These are phyloP conservation scores for Vidua chalybeata DNA, from an alignment of 2,113 vertebrate genomes.

Conservation along the genomic window DNA sequence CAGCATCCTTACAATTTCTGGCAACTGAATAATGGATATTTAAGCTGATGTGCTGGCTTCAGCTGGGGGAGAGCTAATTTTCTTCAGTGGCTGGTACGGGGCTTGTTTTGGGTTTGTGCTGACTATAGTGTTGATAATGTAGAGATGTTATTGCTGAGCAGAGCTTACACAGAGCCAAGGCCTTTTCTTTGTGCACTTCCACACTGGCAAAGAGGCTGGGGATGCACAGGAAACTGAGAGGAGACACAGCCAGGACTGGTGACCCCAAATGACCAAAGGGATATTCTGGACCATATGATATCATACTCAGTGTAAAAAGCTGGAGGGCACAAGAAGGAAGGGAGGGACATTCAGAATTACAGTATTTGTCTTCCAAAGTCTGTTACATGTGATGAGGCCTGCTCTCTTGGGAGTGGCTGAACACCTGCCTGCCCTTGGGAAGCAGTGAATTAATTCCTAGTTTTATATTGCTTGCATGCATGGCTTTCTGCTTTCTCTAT, in stretches of 20 bases:
- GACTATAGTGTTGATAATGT: not conserved
- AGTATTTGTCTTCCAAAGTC: not conserved
- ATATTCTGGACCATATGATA: not conserved
- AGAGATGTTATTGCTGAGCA: not conserved
- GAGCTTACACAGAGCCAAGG: not conserved
- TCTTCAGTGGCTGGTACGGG: not conserved
- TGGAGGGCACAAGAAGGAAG: not conserved
- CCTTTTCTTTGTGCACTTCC: not conserved
- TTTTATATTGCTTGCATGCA: not conserved
- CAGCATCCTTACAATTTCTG: not conserved
- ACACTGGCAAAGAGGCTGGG: not conserved
- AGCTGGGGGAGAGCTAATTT: not conserved
- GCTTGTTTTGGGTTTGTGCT: not conserved
- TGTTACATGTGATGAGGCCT: rapidly evolving
- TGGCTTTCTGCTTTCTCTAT: not conserved
- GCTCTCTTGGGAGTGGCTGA: not conserved
- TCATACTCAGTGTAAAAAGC: not conserved
- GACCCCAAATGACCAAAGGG: not conserved
- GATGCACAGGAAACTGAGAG: not conserved
- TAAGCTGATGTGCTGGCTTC: not conserved
- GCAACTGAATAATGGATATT: not conserved
- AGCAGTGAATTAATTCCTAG: not conserved
- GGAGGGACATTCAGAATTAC: not conserved
- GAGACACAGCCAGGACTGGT: not conserved
- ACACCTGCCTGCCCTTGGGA: not conserved